Evolutionary conservation across 2,888 invertebrate genomes (phyloP).

Genomic region (Standfussiana lucernea): DNA sequence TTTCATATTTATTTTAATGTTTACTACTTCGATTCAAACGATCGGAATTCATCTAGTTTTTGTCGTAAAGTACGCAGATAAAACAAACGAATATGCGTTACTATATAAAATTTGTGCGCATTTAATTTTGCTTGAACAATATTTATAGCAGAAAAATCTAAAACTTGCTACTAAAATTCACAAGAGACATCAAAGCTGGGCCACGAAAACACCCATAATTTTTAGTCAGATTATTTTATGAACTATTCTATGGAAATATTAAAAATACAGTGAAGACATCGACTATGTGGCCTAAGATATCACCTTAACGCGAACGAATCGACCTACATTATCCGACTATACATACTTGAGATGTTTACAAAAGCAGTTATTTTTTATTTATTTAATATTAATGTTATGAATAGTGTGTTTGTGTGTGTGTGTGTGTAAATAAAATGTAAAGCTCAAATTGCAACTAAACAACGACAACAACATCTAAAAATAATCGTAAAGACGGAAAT

Average conservation of each 20-base stretch:
- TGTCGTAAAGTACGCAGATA: background rate
- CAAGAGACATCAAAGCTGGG: slow-evolving; percentile 70
- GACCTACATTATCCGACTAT: slow-evolving; percentile 81
- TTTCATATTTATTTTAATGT: slow-evolving; percentile 8
- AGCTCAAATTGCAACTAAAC: slow-evolving; percentile 42
- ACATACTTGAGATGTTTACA: slow-evolving; percentile 81
- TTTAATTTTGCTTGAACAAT: slow-evolving; percentile 52
- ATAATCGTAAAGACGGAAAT: background rate
- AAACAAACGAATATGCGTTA: slow-evolving; percentile 9
- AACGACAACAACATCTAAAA: background rate
- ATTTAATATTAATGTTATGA: slow-evolving; percentile 50
- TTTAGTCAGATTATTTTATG: slow-evolving; percentile 59
- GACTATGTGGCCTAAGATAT: slow-evolving; percentile 84
- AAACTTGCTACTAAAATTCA: slow-evolving; percentile 12
- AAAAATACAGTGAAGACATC: slow-evolving; percentile 88
- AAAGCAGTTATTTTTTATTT: slow-evolving; percentile 76
- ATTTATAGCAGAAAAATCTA: slow-evolving; percentile 9
- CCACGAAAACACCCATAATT: slow-evolving; percentile 60
- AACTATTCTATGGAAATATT: slow-evolving; percentile 86
- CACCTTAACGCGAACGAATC: slow-evolving; percentile 79
- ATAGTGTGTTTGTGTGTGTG: slow-evolving; percentile 41
- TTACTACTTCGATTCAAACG: background rate
- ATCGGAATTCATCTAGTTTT: slow-evolving; percentile 5
- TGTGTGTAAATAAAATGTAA: slow-evolving; percentile 45
- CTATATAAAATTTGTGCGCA: slow-evolving; percentile 70